Base-by-base conservation (phyloP, 2,888 invertebrate species). In the Melipona beecheii region DNA sequence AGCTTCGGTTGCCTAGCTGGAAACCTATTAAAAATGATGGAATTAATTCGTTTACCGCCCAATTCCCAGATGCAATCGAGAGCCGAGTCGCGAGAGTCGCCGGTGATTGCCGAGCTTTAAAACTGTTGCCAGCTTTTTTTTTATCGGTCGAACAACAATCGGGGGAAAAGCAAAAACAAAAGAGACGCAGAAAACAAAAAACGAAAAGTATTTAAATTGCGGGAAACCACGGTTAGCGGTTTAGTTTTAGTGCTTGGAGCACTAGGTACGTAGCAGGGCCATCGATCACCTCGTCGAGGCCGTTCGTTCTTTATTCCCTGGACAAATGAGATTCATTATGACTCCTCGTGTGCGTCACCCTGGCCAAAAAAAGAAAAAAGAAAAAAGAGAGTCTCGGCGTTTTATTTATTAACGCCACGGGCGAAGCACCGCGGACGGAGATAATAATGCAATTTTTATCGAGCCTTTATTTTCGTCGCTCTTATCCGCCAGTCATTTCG, bases 271-370 rank as follows among this genome's bases (percentile, higher is more conserved):
- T 69, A 68, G 81, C 36, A 56, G 78, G 73, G 71, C 79, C 90
- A 89, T 89, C 90, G 86, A 86, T 88, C 90, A 89, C 77, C 58
- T 70, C 60, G 82, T 85, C 86, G 78, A 79, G 31, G 21, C 66
- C 75, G 56, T 70, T 68, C 69, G 86, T 83, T 87, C 84, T 89
- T 86, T 86, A 89, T 87, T 83, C 86, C 64, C 75, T 65, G 71
- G 81, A 89, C 86, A 89, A 89, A 89, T 89, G 88, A 86, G 87
- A 88, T 89, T 89, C 89, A 87, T 89, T 88, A 89, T 86, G 85
- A 81, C 84, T 80, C 76, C 80, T 76, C 81, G 86, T 75, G 73
- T 66, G 81, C 78, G 78, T 80, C 81, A 65, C 69, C 75, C 66
- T 2, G 19, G 43, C 49, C 43, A 78, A 65, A 17, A 36, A 24